A percentile compares a stretch with the other conserved stretches of the same genome.
Evolutionary conservation across 2,797 vertebrate genomes (phyloP).

Genomic region (Tangara arthus): DNA sequence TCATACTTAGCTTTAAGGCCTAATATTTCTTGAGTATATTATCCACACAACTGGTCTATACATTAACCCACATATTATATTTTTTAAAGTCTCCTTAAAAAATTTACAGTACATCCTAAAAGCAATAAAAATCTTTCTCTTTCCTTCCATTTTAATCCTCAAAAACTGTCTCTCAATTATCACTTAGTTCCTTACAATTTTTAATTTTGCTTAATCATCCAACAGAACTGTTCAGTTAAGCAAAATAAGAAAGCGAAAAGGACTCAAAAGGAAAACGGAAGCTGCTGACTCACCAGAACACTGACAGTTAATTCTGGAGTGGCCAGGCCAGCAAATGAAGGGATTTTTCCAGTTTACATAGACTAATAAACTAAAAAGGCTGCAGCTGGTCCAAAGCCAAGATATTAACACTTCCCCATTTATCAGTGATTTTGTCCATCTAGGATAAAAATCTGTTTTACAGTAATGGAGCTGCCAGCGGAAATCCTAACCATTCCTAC

Average conservation of each 20-base stretch:
- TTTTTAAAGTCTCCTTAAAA: neutral
- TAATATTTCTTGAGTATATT: neutral
- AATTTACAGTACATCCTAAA: neutral
- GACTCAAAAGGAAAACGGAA: neutral
- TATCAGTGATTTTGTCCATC: slow-evolving; percentile 9
- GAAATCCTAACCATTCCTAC: slow-evolving; percentile 37
- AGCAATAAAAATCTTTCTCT: slow-evolving; percentile 11
- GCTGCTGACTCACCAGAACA: neutral
- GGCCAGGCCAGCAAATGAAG: slow-evolving; percentile 24
- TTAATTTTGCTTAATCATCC: neutral
- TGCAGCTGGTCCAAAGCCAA: slow-evolving; percentile 35
- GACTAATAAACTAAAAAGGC: slow-evolving; percentile 32
- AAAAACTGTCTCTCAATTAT: slow-evolving; percentile 6
- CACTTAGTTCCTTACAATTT: neutral
- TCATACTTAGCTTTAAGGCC: neutral
- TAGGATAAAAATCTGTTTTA: neutral
- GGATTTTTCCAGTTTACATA: slow-evolving; percentile 62
- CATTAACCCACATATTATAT: neutral
- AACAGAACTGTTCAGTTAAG: neutral
- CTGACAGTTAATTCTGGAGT: neutral
- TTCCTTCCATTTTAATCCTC: slow-evolving; percentile 23
- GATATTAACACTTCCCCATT: slow-evolving; percentile 24
- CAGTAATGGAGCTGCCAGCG: slow-evolving; percentile 5
- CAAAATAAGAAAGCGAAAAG: neutral
- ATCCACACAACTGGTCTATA: neutral